Evolutionary conservation across 1,140 invertebrate genomes (phyloP), one percentile per base, ranked within the genome.

Genomic region (Drosophila jambulina): DNA sequence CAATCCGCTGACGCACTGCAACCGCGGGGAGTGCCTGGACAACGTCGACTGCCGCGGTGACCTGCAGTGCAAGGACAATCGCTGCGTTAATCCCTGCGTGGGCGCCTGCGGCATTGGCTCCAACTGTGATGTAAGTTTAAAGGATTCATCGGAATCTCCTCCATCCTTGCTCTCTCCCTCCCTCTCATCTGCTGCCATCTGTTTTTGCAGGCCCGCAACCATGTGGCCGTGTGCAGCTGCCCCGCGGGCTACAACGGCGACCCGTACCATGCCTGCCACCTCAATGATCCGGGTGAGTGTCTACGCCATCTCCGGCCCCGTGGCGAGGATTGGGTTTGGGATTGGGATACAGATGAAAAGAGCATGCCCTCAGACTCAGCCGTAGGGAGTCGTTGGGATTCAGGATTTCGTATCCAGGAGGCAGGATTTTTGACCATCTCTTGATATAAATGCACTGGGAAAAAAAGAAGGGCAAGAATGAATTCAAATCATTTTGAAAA

Each of bases 181-280:
- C 13, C 10, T 12, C 25, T 7, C n/a, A n/a, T 91, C 91, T 67
- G 91, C 21, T 64, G 15, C n/a, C 17, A 7, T 51, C 88, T 56
- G 15, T 1, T 4, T 2, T 93, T 79, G 75, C 82, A 93, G 96
- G 95, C 95, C 1, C 94, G 96, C 59, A 95, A 97, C 78, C 97
- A 98, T 75, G 94, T 97, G 29, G 96, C 97, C 4, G 96, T 97
- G 0, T 98, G 97, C 87, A 95, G 96, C 10, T 98, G 97, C 91
- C 96, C 96, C 0, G 93, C 96, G 43, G 97, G 97, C 13, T 97
- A 96, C 91, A 95, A 96, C 32, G 97, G 97, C n/a, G 96, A 98
- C 93, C 97, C 97, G 7, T 94, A 97, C 82, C 92, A 92, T 15
- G 82, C 93, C 40, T 96, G 96, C 91, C 93, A 94, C 90, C 93